phyloP scores from a whole-genome alignment of 2,113 vertebrate species.

The Ceyx margarethae region DNA sequence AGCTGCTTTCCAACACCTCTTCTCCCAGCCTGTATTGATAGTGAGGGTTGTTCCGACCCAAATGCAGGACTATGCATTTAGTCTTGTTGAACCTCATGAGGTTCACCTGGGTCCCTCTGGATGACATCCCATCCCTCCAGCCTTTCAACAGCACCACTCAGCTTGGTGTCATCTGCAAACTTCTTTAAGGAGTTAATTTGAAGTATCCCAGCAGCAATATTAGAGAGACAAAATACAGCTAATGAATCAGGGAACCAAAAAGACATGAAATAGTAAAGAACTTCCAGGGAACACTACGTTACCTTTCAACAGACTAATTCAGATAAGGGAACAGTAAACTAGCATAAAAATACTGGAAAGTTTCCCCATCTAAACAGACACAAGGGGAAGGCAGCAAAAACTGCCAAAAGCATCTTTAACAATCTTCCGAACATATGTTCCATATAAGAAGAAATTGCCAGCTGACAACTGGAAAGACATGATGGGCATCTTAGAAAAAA shows the following conservation, averaged over 20 bases:
- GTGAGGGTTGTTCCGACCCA: too few species aligned
- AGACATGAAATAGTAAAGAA: constrained; percentile 14
- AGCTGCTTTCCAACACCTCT: too few species aligned
- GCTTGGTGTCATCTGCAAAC: background rate
- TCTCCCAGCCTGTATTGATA: too few species aligned
- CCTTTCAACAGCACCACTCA: too few species aligned
- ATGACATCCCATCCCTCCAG: too few species aligned
- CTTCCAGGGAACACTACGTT: constrained; percentile 5
- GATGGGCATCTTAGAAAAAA: background rate
- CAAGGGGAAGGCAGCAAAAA: background rate
- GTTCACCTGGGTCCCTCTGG: too few species aligned
- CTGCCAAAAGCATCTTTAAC: constrained; percentile 31
- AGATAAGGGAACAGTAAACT: background rate
- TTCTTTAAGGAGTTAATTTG: background rate
- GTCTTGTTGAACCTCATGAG: too few species aligned
- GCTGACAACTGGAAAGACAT: constrained; percentile 27
- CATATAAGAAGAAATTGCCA: constrained; percentile 51
- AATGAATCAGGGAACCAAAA: constrained; percentile 10
- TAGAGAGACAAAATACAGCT: background rate
- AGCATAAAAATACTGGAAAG: constrained; percentile 5
- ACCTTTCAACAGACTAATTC: constrained; percentile 16
- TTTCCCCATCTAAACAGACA: constrained; percentile 19
- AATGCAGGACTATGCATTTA: too few species aligned
- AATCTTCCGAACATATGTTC: constrained; percentile 58
- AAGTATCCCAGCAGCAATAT: background rate